phyloP scores from a whole-genome alignment of 2,888 invertebrate species.

The Ennomos erosarius region DNA sequence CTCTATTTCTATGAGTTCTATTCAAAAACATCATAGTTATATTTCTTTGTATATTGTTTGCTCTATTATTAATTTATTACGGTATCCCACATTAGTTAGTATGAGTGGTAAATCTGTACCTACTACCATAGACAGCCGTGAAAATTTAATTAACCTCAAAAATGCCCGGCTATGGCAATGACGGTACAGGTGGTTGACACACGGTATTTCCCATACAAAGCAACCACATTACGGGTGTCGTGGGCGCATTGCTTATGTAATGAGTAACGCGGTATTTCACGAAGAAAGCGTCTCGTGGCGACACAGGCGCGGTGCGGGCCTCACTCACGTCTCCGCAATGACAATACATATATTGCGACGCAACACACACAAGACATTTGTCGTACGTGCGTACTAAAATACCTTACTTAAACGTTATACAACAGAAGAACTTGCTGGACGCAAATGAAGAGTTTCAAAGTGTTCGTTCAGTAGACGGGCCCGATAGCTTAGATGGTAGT shows the following conservation, averaged over 20 bases:
- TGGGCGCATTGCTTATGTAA: slow-evolving; percentile 43
- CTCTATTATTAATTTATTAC: background rate
- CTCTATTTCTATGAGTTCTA: too few species aligned
- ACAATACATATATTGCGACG: slow-evolving; percentile 39
- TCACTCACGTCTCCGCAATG: slow-evolving; percentile 33
- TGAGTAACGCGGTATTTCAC: slow-evolving; percentile 34
- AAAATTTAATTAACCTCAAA: slow-evolving; percentile 22
- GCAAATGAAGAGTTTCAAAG: slow-evolving; percentile 32
- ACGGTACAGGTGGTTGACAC: slow-evolving; percentile 13
- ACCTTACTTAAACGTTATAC: slow-evolving; percentile 41
- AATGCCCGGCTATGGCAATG: slow-evolving; percentile 20
- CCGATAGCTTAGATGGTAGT: too few species aligned
- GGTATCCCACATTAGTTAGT: background rate
- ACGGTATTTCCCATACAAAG: slow-evolving; percentile 40
- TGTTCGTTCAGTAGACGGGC: too few species aligned
- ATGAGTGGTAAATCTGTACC: background rate
- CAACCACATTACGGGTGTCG: slow-evolving; percentile 30
- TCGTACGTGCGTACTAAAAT: slow-evolving; percentile 41
- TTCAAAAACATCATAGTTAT: too few species aligned
- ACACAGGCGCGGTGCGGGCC: slow-evolving; percentile 14
- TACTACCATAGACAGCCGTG: slow-evolving; percentile 8
- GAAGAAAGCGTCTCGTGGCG: slow-evolving; percentile 41
- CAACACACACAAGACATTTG: slow-evolving; percentile 39
- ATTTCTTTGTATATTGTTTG: too few species aligned
- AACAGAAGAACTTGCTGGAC: slow-evolving; percentile 27